Evolutionary conservation across 2,113 vertebrate species (phyloP), one percentile per base, ranked within the genome.

Genomic region (Psettodes erumei): DNA sequence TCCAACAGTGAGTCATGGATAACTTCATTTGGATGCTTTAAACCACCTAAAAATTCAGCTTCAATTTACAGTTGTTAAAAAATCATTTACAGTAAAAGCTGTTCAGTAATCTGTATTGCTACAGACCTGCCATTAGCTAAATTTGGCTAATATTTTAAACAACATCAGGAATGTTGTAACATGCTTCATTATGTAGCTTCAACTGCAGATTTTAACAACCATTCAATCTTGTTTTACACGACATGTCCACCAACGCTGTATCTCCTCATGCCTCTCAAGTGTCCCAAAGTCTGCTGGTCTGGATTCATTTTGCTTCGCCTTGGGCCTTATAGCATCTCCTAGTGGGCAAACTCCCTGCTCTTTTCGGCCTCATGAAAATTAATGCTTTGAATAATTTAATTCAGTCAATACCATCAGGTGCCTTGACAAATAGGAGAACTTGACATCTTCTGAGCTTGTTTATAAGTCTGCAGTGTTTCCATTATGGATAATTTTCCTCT

Each of bases 301-400:
- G 61, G 27, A 55, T 56, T 78, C 21, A 21, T 28, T 74, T 81
- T 56, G 56, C 35, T 79, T 85, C 81, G 82, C 81, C 43, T 69
- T 53, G 86, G 81, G 86, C 75, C 77, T 90, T 74, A 79, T 42
- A 91, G 92, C 85, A 90, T 83, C 89, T 87, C 86, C 87, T 92
- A 91, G 89, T 89, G 92, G 90, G 65, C 79, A 87, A 77, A 86
- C 48, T 35, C 83, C 59, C 66, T 0, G 43, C 51, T 75, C 56
- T 63, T 76, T 71, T 70, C 67, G 71, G 38, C 62, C 47, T 61
- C 48, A 78, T 81, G 47, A 86, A 87, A 91, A 87, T 84, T 0
- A 81, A 86, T 76, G 60, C 51, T 77, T 79, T 81, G 76, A 76
- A 79, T 83, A 83, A 85, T 81, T 56, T 30, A 42, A 88, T 81